These are phyloP conservation scores for Idaea straminata DNA, from an alignment of 2,888 invertebrate species.

Conservation along the genomic window DNA sequence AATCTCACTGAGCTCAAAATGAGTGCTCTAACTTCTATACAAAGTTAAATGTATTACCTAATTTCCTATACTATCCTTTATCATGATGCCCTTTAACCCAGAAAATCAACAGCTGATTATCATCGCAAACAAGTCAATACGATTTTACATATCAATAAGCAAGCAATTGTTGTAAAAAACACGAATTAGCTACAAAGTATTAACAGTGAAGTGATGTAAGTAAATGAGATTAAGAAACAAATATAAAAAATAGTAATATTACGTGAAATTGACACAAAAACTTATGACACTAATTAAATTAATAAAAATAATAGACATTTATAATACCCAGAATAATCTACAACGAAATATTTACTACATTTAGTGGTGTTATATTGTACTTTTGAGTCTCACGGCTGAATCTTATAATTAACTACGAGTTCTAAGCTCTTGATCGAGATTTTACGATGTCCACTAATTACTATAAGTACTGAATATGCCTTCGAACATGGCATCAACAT, in stretches of 20 bases:
- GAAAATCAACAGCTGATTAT: background rate
- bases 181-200: background rate
- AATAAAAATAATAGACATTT: slow-evolving; percentile 42
- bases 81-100: background rate
- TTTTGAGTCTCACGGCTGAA: slow-evolving; percentile 50
- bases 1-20: slow-evolving; percentile 43
- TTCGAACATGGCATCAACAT: slow-evolving; percentile 11
- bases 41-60: background rate
- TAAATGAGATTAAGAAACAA: slow-evolving; percentile 13
- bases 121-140: background rate
- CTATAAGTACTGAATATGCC: background rate
- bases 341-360: slow-evolving; percentile 64
- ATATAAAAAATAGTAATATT: slow-evolving; percentile 2
- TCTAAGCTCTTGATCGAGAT: slow-evolving; percentile 28
- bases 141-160: background rate
- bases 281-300: slow-evolving; percentile 29
- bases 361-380: slow-evolving; percentile 58
- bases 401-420: slow-evolving; percentile 38
- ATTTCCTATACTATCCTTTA: background rate
- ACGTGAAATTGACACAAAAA: slow-evolving; percentile 58
- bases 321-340: slow-evolving; percentile 60
- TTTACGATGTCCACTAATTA: slow-evolving; percentile 11
- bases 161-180: background rate
- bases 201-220: background rate
- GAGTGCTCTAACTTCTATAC: slow-evolving; percentile 19